A percentile compares a stretch with the other conserved stretches of the same genome.
These are phyloP conservation scores for Crotalus horridus DNA, from an alignment of 2,113 vertebrate species.

Conservation along the genomic window DNA sequence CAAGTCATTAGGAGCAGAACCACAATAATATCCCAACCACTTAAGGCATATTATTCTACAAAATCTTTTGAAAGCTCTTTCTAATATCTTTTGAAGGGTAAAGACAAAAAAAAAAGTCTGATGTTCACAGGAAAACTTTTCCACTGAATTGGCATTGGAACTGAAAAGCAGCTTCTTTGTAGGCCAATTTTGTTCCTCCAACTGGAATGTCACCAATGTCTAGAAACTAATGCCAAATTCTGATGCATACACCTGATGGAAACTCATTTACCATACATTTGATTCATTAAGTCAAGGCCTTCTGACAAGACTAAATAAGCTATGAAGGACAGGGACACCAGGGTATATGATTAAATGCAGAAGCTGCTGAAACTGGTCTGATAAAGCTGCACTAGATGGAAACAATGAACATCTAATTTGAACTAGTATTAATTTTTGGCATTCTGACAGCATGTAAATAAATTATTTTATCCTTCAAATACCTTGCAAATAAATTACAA, in stretches of 20 bases:
- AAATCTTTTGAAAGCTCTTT: neutral
- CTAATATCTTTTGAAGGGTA: neutral
- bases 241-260: neutral
- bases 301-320: neutral
- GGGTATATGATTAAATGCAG: neutral
- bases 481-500: neutral
- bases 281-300: neutral
- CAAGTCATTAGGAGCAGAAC: neutral
- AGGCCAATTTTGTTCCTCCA: neutral
- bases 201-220: neutral
- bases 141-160: neutral
- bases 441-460: neutral
- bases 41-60: neutral
- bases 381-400: neutral
- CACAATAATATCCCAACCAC: neutral
- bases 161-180: neutral
- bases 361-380: neutral
- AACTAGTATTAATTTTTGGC: neutral
- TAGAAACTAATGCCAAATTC: neutral
- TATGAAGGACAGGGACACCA: neutral
- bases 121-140: neutral
- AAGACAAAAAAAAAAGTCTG: neutral
- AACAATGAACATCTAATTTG: neutral
- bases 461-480: neutral
- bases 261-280: neutral